These are phyloP conservation scores for Okapia johnstoni DNA, from an alignment of 2,113 vertebrate genomes.

Conservation along the genomic window DNA sequence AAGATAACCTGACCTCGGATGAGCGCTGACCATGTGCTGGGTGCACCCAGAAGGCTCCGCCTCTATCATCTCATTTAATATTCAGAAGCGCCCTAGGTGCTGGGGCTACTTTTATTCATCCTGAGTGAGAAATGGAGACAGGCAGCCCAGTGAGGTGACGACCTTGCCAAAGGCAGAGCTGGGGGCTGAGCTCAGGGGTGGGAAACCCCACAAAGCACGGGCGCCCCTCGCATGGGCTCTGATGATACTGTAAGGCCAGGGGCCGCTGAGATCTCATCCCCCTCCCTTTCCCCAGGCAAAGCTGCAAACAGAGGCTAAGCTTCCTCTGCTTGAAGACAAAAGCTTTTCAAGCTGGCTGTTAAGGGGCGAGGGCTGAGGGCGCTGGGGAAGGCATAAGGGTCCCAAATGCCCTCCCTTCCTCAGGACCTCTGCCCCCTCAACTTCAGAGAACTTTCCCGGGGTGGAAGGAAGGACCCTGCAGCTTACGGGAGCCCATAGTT, in stretches of 20 bases:
- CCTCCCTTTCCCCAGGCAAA: neutral
- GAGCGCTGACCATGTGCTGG: accelerated
- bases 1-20: accelerated
- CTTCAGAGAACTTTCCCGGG: conserved; percentile 56
- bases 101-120: too few species aligned
- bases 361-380: neutral
- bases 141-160: neutral
- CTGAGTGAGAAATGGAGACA: neutral
- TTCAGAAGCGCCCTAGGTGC: accelerated
- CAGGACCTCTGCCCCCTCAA: conserved; percentile 31
- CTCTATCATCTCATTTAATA: accelerated
- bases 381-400: neutral
- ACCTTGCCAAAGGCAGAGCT: neutral
- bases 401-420: neutral
- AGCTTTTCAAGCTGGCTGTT: neutral
- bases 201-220: accelerated
- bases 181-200: neutral
- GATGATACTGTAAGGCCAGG: neutral
- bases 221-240: accelerated
- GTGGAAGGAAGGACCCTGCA: conserved; percentile 41
- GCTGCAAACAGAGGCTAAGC: neutral
- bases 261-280: neutral
- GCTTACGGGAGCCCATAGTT: conserved; percentile 54
- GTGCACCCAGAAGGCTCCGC: accelerated
- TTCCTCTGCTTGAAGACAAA: conserved; percentile 3